These are phyloP conservation scores for Agriotes lineatus DNA, from an alignment of 2,888 invertebrate species.

Conservation along the genomic window DNA sequence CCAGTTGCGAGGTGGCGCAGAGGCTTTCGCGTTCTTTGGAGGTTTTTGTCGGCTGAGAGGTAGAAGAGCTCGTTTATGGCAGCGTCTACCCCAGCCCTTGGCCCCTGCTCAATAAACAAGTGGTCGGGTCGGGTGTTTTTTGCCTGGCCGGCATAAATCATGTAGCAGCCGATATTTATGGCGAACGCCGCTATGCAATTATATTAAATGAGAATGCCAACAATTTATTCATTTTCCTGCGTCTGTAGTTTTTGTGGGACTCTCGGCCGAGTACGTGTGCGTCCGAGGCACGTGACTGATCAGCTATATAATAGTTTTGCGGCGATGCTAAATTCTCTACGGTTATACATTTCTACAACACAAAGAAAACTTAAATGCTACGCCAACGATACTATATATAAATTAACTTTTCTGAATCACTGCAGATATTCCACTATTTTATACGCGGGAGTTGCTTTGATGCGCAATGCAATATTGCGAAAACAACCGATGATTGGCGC, in stretches of 20 bases:
- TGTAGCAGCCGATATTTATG: conserved; percentile 44
- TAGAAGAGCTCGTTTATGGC: conserved; percentile 22
- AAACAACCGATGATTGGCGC: too few relatives aligned
- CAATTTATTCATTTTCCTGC: conserved; percentile 43
- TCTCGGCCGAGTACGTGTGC: not conserved
- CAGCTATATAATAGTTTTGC: too few relatives aligned
- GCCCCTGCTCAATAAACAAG: conserved; percentile 50
- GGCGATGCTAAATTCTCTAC: too few relatives aligned
- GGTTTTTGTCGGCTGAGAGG: not conserved
- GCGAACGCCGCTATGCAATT: conserved; percentile 45
- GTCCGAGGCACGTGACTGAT: conserved; percentile 4
- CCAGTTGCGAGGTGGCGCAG: not conserved
- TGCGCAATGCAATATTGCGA: too few relatives aligned
- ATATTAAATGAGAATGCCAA: conserved; percentile 45
- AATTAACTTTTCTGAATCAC: too few relatives aligned
- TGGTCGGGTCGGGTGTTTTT: conserved; percentile 46
- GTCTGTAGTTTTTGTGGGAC: conserved; percentile 7
- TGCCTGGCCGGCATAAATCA: conserved; percentile 43
- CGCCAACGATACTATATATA: too few relatives aligned
- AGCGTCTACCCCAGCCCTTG: conserved; percentile 37
- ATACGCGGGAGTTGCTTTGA: too few relatives aligned
- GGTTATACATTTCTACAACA: too few relatives aligned
- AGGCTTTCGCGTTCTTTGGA: too few relatives aligned
- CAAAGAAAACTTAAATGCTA: too few relatives aligned
- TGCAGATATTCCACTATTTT: too few relatives aligned